Conservation (phyloP, 2,113 vertebrate genomes). For the Megalops atlanticus region DNA sequence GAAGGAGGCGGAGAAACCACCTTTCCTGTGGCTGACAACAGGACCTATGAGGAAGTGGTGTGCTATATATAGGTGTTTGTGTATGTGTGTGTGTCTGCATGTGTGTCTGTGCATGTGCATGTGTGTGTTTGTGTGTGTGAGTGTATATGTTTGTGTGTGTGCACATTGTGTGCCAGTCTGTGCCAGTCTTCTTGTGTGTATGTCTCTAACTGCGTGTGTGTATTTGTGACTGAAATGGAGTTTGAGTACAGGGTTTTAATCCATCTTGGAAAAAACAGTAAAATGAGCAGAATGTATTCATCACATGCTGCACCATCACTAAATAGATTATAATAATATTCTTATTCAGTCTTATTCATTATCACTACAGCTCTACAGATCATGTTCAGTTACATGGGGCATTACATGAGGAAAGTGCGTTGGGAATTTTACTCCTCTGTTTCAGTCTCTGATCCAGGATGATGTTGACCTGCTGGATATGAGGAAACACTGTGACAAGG, state of each 20-base stretch:
- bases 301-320: too few species aligned
- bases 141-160: conserved; percentile 31
- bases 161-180: neutral
- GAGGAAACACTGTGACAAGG: conserved; percentile 92
- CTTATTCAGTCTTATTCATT: too few species aligned
- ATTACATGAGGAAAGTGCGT: neutral
- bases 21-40: conserved; percentile 98
- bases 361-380: too few species aligned
- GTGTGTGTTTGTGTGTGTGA: conserved; percentile 7
- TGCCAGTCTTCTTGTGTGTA: too few species aligned
- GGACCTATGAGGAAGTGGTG: conserved; percentile 95
- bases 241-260: too few species aligned
- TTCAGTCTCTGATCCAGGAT: conserved; percentile 91
- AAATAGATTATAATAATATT: too few species aligned
- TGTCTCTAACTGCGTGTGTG: neutral
- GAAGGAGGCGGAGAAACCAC: conserved; percentile 95
- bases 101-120: neutral
- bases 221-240: too few species aligned
- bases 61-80: conserved; percentile 1
- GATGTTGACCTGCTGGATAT: conserved; percentile 93
- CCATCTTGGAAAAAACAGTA: too few species aligned
- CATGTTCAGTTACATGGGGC: too few species aligned
- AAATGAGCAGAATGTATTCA: too few species aligned
- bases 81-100: neutral
- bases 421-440: conserved; percentile 31